Evolutionary conservation across 2,113 vertebrate species (phyloP).

Genomic region (Desmodus rotundus): DNA sequence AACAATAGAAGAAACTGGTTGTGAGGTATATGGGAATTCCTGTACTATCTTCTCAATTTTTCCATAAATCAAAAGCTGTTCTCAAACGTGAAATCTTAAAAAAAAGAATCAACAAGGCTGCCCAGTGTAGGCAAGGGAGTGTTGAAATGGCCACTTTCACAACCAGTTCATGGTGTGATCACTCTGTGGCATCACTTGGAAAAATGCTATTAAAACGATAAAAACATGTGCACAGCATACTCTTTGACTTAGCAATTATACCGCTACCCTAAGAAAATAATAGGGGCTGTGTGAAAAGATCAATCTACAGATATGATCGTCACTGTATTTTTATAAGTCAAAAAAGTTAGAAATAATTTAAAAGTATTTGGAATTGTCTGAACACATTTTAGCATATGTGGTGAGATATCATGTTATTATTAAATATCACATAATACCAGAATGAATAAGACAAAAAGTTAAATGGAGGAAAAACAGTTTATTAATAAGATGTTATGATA

Average conservation of each 20-base stretch:
- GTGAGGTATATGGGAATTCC: neutral
- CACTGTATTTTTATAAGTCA: neutral
- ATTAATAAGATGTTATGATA: neutral
- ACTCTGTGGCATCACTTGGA: neutral
- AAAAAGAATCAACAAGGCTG: neutral
- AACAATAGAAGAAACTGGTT: neutral
- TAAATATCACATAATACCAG: neutral
- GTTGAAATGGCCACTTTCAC: neutral
- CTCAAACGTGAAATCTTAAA: neutral
- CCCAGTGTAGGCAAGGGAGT: neutral
- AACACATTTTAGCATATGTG: neutral
- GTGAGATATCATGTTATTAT: neutral
- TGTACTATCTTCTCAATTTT: neutral
- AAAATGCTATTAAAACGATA: neutral
- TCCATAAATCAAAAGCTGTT: neutral
- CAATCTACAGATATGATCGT: neutral
- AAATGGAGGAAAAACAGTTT: neutral
- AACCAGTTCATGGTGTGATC: neutral
- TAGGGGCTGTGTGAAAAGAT: neutral
- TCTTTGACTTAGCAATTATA: neutral
- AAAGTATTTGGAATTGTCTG: neutral
- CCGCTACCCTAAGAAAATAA: neutral
- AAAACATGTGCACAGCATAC: neutral
- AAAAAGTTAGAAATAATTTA: neutral
- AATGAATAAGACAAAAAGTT: constrained; percentile 10